These are phyloP conservation scores for Allobates femoralis DNA, from an alignment of 2,797 vertebrate genomes.

Conservation along the genomic window DNA sequence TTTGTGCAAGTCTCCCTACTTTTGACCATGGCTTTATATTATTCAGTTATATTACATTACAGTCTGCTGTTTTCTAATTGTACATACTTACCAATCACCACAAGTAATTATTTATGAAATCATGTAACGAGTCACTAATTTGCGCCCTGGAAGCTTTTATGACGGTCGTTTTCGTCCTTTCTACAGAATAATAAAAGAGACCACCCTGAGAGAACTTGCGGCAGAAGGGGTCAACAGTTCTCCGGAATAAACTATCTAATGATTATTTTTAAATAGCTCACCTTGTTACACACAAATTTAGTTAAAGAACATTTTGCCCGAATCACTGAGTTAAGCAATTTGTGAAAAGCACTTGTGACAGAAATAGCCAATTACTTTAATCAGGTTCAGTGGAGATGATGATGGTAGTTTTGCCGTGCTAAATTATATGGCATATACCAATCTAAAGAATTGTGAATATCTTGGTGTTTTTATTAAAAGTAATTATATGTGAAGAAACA, in stretches of 20 bases:
- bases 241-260: constrained; percentile 46
- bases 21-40: neutral
- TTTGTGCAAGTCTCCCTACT: too few relatives aligned
- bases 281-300: constrained; percentile 35
- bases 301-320: constrained; percentile 7
- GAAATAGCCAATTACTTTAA: constrained; percentile 82
- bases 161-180: neutral
- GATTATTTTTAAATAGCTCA: constrained; percentile 47
- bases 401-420: constrained; percentile 69
- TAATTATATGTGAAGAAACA: constrained; percentile 64
- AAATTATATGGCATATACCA: constrained; percentile 68
- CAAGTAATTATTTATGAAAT: neutral
- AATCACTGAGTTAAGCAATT: constrained; percentile 71
- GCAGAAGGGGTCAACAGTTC: constrained; percentile 27
- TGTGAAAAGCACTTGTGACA: constrained; percentile 72
- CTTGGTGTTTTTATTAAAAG: constrained; percentile 64
- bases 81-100: neutral
- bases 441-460: constrained; percentile 59
- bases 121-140: neutral
- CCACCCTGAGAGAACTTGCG: neutral
- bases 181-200: neutral
- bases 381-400: constrained; percentile 76
- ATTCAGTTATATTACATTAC: neutral
- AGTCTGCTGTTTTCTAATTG: neutral
- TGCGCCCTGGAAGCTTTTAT: neutral